Percentiles rank a stretch among this genome's conserved stretches.
Evolutionary conservation across 1,140 invertebrate species (phyloP).

Genomic region (Drosophila fuyamai): DNA sequence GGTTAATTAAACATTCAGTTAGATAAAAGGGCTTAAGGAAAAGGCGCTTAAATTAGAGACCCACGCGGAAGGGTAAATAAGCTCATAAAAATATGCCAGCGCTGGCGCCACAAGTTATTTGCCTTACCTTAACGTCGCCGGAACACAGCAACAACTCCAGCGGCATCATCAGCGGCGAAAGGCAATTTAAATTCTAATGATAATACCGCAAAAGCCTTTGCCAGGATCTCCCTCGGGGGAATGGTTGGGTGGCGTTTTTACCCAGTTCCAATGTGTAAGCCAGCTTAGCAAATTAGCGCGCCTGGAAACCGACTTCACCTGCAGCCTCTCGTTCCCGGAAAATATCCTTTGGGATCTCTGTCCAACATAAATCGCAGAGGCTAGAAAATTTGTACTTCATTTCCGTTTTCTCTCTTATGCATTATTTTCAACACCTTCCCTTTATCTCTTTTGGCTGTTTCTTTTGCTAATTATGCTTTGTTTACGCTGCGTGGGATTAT

Average conservation of each 20-base stretch:
- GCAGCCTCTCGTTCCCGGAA: conserved; percentile 15
- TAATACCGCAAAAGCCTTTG: conserved; percentile 70
- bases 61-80: conserved; percentile 67
- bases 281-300: conserved; percentile 79
- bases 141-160: not conserved
- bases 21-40: conserved; percentile 76
- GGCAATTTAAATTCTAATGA: conserved; percentile 82
- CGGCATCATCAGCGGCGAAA: conserved; percentile 46
- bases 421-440: conserved; percentile 66
- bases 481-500: conserved; percentile 52
- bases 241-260: not conserved
- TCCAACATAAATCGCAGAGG: conserved; percentile 49
- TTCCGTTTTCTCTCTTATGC: conserved; percentile 58
- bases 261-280: conserved; percentile 58
- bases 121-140: conserved; percentile 54
- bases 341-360: conserved; percentile 43
- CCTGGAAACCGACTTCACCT: conserved; percentile 50
- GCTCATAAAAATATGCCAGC: conserved; percentile 79
- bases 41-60: conserved; percentile 64
- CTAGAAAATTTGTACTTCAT: conserved; percentile 77
- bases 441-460: conserved; percentile 19
- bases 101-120: conserved; percentile 77
- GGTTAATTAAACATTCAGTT: conserved; percentile 79
- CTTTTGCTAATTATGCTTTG: conserved; percentile 74
- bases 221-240: conserved; percentile 25